phyloP scores from a whole-genome alignment of 2,888 invertebrate genomes.

The Iselma pallidipennis region DNA sequence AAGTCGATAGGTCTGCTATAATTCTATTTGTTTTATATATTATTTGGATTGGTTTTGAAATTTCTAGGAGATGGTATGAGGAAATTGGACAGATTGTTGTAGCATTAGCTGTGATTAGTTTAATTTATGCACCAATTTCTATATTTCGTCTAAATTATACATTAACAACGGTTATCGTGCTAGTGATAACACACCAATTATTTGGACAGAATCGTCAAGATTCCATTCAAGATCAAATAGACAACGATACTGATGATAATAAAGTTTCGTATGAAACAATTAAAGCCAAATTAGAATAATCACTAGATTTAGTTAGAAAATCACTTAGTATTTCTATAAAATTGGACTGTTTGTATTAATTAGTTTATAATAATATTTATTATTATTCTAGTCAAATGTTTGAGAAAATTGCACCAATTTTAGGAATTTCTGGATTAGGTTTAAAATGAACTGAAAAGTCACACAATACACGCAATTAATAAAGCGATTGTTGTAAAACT shows the following conservation, averaged over 20 bases:
- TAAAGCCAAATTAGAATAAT: conserved; percentile 42
- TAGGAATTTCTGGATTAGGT: neutral
- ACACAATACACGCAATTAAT: neutral
- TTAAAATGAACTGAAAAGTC: too few species aligned
- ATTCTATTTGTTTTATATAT: conserved; percentile 5
- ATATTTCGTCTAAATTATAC: conserved; percentile 65
- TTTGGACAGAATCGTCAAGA: conserved; percentile 59
- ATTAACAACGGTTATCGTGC: conserved; percentile 60
- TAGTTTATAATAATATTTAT: too few species aligned
- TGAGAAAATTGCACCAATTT: too few species aligned
- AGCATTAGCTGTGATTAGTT: conserved; percentile 59
- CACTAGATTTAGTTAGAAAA: too few species aligned
- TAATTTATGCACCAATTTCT: conserved; percentile 65
- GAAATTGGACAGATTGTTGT: conserved; percentile 59
- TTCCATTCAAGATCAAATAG: conserved; percentile 37
- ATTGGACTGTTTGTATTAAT: too few species aligned
- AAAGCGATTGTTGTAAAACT: neutral
- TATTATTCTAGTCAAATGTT: neutral
- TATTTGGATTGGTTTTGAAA: conserved; percentile 16
- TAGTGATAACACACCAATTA: conserved; percentile 64
- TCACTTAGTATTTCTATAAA: too few species aligned
- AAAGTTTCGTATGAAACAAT: conserved; percentile 17
- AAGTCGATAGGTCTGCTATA: conserved; percentile 65
- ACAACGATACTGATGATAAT: conserved; percentile 25
- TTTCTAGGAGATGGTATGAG: conserved; percentile 58